phyloP scores from a whole-genome alignment of 37 sponge, comb jelly and placozoan species.

The Hexactinellida sp. region DNA sequence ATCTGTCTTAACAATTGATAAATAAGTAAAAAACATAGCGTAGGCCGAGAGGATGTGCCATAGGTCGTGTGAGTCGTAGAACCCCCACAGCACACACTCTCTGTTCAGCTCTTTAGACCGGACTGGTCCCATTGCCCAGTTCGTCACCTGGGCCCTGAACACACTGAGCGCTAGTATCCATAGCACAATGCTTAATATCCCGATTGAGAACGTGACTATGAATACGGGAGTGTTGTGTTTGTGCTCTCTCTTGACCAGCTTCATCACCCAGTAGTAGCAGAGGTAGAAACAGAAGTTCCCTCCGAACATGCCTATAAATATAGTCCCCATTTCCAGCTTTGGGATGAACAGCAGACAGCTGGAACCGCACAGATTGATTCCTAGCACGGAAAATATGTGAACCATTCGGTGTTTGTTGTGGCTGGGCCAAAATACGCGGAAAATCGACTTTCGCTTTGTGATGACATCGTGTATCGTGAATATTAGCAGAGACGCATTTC shows the following conservation, averaged over 20 bases:
- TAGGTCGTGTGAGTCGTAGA: background rate
- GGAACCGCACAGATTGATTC: background rate
- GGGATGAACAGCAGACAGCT: background rate
- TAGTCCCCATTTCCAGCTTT: background rate
- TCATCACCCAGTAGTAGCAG: constrained; percentile 1
- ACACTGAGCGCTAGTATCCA: background rate
- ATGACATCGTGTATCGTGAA: background rate
- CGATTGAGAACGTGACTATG: background rate
- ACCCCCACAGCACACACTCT: background rate
- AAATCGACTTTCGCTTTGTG: background rate
- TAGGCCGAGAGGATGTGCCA: background rate
- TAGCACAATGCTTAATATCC: background rate
- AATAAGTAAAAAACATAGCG: constrained; percentile 3
- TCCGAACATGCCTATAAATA: background rate
- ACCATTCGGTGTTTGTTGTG: background rate
- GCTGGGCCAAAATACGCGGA: background rate
- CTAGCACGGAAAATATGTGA: background rate
- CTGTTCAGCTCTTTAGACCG: background rate
- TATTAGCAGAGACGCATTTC: background rate
- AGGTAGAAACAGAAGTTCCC: background rate
- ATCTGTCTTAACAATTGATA: background rate
- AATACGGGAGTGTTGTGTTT: background rate
- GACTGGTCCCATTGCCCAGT: background rate
- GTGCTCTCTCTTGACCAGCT: background rate
- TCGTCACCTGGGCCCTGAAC: background rate